A percentile compares a stretch with the other conserved stretches of the same genome.
Evolutionary conservation across 1,140 invertebrate species (phyloP).

Genomic region (Drosophila arawakana): DNA sequence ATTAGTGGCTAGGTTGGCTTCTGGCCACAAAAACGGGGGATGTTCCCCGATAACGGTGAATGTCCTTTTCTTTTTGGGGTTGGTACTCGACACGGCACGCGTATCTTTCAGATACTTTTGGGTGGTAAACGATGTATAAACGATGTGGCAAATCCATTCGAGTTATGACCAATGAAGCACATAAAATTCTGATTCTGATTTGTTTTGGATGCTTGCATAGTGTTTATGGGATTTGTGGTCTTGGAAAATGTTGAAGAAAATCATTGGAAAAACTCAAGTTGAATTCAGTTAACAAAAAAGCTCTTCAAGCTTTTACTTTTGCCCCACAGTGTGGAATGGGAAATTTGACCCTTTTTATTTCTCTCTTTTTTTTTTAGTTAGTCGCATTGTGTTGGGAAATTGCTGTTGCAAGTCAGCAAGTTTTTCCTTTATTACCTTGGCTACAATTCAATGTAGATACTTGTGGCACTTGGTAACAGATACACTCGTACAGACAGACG

Average conservation of each 20-base stretch:
- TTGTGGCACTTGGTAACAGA: constrained; percentile 29
- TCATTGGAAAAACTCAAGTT: constrained; percentile 1
- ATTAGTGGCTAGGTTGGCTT: constrained; percentile 40
- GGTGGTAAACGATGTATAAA: constrained; percentile 64
- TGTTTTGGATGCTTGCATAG: constrained; percentile 25
- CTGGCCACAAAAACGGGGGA: constrained; percentile 39
- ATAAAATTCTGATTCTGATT: constrained; percentile 48
- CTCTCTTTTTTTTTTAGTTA: constrained; percentile 18
- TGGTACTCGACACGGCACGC: constrained; percentile 39
- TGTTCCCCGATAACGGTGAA: constrained; percentile 38
- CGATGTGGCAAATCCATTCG: constrained; percentile 69
- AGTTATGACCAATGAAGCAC: constrained; percentile 51
- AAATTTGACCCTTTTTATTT: constrained; percentile 37
- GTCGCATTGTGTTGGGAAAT: constrained; percentile 19
- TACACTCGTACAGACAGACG: constrained; percentile 1
- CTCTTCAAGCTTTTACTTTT: background rate
- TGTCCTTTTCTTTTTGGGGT: constrained; percentile 55
- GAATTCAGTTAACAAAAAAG: constrained; percentile 10
- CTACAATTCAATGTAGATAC: constrained; percentile 39
- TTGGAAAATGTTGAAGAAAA: background rate
- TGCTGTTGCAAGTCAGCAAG: constrained; percentile 33
- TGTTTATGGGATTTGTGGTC: constrained; percentile 40
- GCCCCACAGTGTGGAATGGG: background rate
- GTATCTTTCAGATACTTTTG: constrained; percentile 19
- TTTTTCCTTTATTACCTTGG: constrained; percentile 47